These are phyloP conservation scores for Prionailurus bengalensis DNA, from an alignment of 2,113 vertebrate genomes.

Conservation along the genomic window DNA sequence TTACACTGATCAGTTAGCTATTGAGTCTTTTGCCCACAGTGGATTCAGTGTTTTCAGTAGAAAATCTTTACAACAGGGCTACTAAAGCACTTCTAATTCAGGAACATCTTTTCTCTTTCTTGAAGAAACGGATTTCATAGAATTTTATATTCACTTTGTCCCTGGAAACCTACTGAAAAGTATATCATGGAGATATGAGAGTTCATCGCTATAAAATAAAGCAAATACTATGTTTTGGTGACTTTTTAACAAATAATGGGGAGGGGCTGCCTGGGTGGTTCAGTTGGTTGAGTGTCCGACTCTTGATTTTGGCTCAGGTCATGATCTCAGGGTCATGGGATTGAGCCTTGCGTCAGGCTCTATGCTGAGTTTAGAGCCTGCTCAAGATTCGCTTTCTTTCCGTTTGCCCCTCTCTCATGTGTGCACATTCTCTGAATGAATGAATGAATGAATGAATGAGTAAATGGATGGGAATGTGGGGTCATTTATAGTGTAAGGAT, in stretches of 20 bases:
- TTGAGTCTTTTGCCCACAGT: not conserved
- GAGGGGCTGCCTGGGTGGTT: too few species aligned
- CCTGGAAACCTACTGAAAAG: not conserved
- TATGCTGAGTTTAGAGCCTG: too few species aligned
- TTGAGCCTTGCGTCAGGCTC: too few species aligned
- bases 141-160: slow-evolving; percentile 12
- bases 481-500: not conserved
- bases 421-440: too few species aligned
- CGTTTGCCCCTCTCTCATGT: too few species aligned
- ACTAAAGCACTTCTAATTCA: not conserved
- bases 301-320: too few species aligned
- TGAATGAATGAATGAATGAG: too few species aligned
- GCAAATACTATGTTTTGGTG: not conserved
- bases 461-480: not conserved
- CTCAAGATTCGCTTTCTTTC: too few species aligned
- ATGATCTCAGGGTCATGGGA: too few species aligned
- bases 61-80: not conserved
- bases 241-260: not conserved
- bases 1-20: not conserved
- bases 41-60: not conserved
- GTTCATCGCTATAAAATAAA: not conserved
- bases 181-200: not conserved
- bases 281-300: too few species aligned
- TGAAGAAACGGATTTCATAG: slow-evolving; percentile 35
- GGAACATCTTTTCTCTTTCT: not conserved